Evolutionary conservation across 2,888 invertebrate species (phyloP), one percentile per base, ranked within the genome.

Genomic region (Brachylomia viminalis): DNA sequence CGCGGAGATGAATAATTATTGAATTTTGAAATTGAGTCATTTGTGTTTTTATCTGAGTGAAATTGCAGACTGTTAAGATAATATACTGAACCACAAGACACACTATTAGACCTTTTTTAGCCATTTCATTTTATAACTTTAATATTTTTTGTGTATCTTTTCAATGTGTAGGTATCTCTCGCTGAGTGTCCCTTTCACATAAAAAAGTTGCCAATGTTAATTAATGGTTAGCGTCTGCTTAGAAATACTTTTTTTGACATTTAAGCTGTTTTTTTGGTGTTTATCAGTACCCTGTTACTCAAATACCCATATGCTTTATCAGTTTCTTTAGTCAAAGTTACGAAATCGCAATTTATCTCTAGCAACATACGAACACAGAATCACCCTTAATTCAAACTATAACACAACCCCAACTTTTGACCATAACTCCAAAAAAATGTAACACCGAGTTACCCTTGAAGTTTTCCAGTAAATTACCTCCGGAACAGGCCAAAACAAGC

Each of bases 401-500:
- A 74, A 30, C n/a, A 78, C 47, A 64, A 27, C 56, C 58, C n/a
- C 20, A 84, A 75, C 47, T 75, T 68, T 47, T 38, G 45, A 82
- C 38, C 75, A 68, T 82, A 76, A 78, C 68, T 59, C 52, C 79
- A 75, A 85, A 88, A 80, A 89, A 88, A 90, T 82, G 80, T 72
- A 86, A 76, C 79, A 80, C 58, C 70, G 47, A 71, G 65, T 79
- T 77, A 75, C 84, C 59, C 75, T 65, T 70, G 47, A 92, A 92
- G 82, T 92, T 92, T 84, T 20, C 38, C 73, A 75, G 84, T 92
- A 91, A 92, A 92, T 92, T 89, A 84, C 83, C 78, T 67, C 81
- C 71, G 54, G 76, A 82, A 83, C 84, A 81, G 71, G 74, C 68
- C 75, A 79, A 87, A 88, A 87, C 87, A 88, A 78, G 64, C 75